Conservation (phyloP, 37 sponge, comb jelly and placozoan genomes). For the Halisarca cf. caerulea region DNA sequence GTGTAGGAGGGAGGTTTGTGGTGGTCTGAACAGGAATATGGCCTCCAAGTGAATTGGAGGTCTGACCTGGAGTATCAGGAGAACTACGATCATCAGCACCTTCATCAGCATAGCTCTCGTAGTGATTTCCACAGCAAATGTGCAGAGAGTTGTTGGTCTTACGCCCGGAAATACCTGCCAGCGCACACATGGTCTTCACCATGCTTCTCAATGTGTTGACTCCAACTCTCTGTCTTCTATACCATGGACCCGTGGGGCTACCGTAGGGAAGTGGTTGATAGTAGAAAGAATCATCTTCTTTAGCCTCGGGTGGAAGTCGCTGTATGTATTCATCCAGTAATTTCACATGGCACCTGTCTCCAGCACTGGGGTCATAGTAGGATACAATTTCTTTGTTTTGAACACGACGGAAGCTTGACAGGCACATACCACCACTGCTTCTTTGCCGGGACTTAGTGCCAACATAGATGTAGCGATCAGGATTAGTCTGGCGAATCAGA, state of each 20-base stretch:
- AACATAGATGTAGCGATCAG: background rate
- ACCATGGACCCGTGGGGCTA: conserved; percentile 3
- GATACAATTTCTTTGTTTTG: background rate
- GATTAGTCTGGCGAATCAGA: conserved; percentile 1
- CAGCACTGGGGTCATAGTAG: conserved; percentile 3
- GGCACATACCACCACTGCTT: background rate
- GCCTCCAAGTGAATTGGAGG: too few relatives aligned
- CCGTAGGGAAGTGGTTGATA: background rate
- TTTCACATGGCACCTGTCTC: conserved; percentile 8
- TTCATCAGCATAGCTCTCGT: too few relatives aligned
- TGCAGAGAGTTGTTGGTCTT: background rate
- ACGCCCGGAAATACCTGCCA: background rate
- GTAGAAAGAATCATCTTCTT: conserved; percentile 6
- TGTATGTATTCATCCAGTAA: conserved; percentile 10
- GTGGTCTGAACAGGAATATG: too few relatives aligned
- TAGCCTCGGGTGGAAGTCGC: conserved; percentile 3
- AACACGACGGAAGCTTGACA: background rate
- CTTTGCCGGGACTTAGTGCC: background rate
- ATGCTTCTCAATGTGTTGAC: conserved; percentile 3
- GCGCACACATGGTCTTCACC: conserved; percentile 29
- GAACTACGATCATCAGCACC: too few relatives aligned
- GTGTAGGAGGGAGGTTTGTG: too few relatives aligned
- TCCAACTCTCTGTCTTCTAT: background rate
- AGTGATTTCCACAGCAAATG: background rate
- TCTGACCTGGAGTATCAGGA: too few relatives aligned